These are phyloP conservation scores for Emydoidea blandingii DNA, from an alignment of 2,797 vertebrate genomes.

Conservation along the genomic window DNA sequence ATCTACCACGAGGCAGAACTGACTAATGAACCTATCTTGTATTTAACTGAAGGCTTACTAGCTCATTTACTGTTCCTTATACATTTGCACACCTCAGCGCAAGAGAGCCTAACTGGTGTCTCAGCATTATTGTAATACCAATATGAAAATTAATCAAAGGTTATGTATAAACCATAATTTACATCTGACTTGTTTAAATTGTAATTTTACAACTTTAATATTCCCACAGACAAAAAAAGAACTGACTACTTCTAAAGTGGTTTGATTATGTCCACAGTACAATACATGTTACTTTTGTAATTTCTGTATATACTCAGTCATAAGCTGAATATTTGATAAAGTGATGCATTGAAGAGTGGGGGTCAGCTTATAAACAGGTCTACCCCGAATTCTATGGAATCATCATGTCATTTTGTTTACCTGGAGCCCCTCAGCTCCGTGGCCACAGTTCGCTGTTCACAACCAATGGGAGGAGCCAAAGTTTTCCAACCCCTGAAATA, in stretches of 20 bases:
- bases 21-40: not conserved
- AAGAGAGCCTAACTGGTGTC: too few relatives aligned
- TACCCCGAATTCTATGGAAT: too few relatives aligned
- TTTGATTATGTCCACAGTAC: not conserved
- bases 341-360: too few relatives aligned
- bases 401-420: too few relatives aligned
- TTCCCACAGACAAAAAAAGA: not conserved
- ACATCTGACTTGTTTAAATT: not conserved
- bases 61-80: not conserved
- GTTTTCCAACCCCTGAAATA: too few relatives aligned
- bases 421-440: too few relatives aligned
- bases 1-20: not conserved
- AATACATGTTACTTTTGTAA: not conserved
- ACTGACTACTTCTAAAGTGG: not conserved
- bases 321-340: too few relatives aligned
- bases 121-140: not conserved
- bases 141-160: not conserved
- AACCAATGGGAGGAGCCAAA: too few relatives aligned
- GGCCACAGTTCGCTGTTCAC: too few relatives aligned
- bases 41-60: not conserved
- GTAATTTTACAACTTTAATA: not conserved
- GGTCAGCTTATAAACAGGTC: too few relatives aligned
- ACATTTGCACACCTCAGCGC: not conserved
- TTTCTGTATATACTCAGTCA: too few relatives aligned
- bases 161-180: not conserved